Percentiles rank a stretch among this genome's conserved stretches.
Evolutionary conservation across 2,888 invertebrate species (phyloP).

Genomic region (Amblyjoppa fuscipennis): DNA sequence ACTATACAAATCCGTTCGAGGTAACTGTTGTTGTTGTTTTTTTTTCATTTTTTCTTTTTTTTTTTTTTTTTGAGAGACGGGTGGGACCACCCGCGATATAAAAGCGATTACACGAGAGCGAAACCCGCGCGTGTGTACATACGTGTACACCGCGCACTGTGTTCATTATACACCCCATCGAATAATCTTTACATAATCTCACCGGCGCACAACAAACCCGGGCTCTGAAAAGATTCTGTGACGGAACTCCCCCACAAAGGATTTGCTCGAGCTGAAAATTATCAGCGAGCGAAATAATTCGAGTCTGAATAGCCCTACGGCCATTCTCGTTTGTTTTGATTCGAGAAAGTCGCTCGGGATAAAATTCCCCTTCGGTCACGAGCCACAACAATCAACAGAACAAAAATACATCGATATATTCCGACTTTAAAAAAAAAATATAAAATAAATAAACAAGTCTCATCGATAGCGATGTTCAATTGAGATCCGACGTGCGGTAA

Average conservation of each 20-base stretch:
- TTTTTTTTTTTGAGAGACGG: slow-evolving; percentile 49
- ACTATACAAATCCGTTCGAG: slow-evolving; percentile 20
- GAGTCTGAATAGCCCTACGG: background rate
- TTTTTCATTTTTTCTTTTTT: background rate
- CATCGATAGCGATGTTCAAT: too few relatives aligned
- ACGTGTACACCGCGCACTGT: slow-evolving; percentile 7
- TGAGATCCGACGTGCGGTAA: too few relatives aligned
- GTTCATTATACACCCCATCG: slow-evolving; percentile 60
- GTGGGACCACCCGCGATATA: slow-evolving; percentile 68
- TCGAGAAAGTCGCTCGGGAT: too few relatives aligned
- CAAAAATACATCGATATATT: too few relatives aligned
- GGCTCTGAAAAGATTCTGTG: slow-evolving; percentile 23
- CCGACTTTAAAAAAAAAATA: too few relatives aligned
- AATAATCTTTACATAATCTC: slow-evolving; percentile 67
- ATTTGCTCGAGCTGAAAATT: background rate
- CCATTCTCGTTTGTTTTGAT: too few relatives aligned
- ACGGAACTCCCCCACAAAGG: slow-evolving; percentile 3
- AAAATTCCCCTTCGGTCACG: too few relatives aligned
- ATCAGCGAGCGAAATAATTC: background rate
- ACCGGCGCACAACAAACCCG: slow-evolving; percentile 45
- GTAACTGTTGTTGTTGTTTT: slow-evolving; percentile 40
- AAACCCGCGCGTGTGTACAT: slow-evolving; percentile 37
- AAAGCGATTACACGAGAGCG: slow-evolving; percentile 68
- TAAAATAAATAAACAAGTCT: too few relatives aligned
- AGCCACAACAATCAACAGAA: too few relatives aligned